These are phyloP conservation scores for Pseudolaguvia tuberculata DNA, from an alignment of 2,113 vertebrate species.

Conservation along the genomic window DNA sequence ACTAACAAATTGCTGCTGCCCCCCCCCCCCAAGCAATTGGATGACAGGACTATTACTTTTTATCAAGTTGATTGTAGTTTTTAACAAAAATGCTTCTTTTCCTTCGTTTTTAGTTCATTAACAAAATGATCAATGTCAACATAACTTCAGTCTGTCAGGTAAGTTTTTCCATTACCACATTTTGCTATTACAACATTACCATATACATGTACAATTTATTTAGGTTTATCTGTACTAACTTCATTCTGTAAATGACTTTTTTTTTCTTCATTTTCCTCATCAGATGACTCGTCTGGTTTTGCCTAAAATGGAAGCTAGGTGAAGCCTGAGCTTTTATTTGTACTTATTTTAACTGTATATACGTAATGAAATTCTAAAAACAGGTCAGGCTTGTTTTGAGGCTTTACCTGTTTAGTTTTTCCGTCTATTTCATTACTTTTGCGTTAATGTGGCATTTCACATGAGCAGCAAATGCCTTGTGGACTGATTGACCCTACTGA, in stretches of 20 bases:
- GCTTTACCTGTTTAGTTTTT: background rate
- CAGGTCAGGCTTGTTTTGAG: background rate
- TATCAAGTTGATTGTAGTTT: background rate
- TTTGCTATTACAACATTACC: slow-evolving; percentile 20
- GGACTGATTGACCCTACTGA: slow-evolving; percentile 55
- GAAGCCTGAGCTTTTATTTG: slow-evolving; percentile 59
- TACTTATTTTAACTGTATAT: no score
- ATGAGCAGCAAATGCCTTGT: slow-evolving; percentile 56
- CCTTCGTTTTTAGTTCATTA: slow-evolving; percentile 77
- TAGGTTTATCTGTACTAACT: slow-evolving; percentile 63
- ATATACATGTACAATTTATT: slow-evolving; percentile 57
- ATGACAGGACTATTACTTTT: background rate
- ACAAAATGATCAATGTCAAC: slow-evolving; percentile 83
- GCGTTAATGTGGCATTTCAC: slow-evolving; percentile 54
- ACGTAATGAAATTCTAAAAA: background rate
- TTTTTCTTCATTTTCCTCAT: background rate
- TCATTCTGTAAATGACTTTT: no score
- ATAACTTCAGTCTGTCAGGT: slow-evolving; percentile 85
- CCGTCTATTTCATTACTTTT: slow-evolving; percentile 38
- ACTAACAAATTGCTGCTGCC: no score
- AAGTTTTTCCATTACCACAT: no score
- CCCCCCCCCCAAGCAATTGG: background rate
- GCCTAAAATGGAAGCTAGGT: slow-evolving; percentile 92
- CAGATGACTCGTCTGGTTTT: slow-evolving; percentile 93
- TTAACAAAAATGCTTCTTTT: background rate